These are phyloP conservation scores for Diachrysia chrysitis DNA, from an alignment of 2,888 invertebrate genomes.

Conservation along the genomic window DNA sequence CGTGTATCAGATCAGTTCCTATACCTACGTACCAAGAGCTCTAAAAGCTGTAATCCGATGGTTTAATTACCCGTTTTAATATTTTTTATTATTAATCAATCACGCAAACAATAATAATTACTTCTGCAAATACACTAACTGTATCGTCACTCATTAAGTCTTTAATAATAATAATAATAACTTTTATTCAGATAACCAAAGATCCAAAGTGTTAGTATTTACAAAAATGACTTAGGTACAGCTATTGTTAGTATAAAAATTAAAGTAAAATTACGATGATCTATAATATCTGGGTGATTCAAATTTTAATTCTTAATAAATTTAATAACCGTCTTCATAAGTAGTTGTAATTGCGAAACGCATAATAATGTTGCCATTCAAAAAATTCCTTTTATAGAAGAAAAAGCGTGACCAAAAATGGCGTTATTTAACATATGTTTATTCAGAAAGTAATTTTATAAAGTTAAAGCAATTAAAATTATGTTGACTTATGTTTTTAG, in stretches of 20 bases:
- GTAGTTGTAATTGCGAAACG: background rate
- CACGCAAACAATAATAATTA: background rate
- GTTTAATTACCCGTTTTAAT: background rate
- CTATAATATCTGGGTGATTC: background rate
- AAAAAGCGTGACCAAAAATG: conserved; percentile 48
- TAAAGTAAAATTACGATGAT: too few species aligned
- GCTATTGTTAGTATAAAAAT: too few species aligned
- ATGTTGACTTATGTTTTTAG: background rate
- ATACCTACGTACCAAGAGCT: too few species aligned
- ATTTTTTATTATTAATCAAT: background rate
- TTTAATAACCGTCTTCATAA: background rate
- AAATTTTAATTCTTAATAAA: background rate
- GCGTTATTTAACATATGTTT: conserved; percentile 36
- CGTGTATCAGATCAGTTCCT: background rate
- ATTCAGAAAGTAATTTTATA: background rate
- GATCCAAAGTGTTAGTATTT: too few species aligned
- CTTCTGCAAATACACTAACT: background rate
- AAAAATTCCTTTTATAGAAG: conserved; percentile 5
- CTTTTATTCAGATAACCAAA: too few species aligned
- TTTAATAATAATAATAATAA: too few species aligned
- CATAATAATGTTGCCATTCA: background rate
- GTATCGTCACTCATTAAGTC: background rate
- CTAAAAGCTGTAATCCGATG: too few species aligned
- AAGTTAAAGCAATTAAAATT: background rate
- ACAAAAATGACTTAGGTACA: too few species aligned